Base-by-base conservation (phyloP, 2,113 vertebrate species). In the Orycteropus afer region DNA sequence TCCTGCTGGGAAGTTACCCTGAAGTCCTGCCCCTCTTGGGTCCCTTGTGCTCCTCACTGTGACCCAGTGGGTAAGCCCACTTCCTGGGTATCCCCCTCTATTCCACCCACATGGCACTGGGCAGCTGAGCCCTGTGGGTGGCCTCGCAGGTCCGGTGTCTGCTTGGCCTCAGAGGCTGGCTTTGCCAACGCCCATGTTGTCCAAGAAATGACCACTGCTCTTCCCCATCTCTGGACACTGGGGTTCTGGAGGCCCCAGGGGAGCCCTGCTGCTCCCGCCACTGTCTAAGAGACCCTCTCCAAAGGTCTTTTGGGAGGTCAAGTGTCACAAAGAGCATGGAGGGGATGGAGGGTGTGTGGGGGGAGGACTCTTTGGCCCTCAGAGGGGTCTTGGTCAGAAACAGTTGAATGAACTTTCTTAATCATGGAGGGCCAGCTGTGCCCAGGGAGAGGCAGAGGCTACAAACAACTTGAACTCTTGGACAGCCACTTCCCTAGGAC, bases 121-220 rank as follows among this genome's bases (percentile, higher is more conserved):
- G 15, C 0, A 1, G 49, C 40, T 12, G 4, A n/a, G 40, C 13
- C 51, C 10, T 6, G 2, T 5, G 42, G 18, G n/a, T 45, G 69
- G 61, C 47, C 57, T 76, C 1, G 1, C 7, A 29, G 87, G 13
- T 18, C 65, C 23, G 12, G 17, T 45, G 69, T 29, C 53, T 47
- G 45, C 59, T 87, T 0, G 5, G 3, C 53, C 78, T 14, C 0
- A 5, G 74, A 34, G 32, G 17, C 25, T 85, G 20, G 15, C n/a
- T 32, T 76, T 32, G 29, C 7, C 49, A 34, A 87, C 25, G 23
- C 34, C 22, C 9, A 7, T 0, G 5, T 25, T 13, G 23, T n/a
- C 51, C 17, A 17, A 67, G 49, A 82, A 83, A 40, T 17, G 40
- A 53, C 9, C 7, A n/a, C 25, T 59, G 29, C 10, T 53, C 29